Percentiles rank a stretch among this genome's conserved stretches.
phyloP scores from a whole-genome alignment of 2,888 invertebrate genomes.

The Brachylomia viminalis region DNA sequence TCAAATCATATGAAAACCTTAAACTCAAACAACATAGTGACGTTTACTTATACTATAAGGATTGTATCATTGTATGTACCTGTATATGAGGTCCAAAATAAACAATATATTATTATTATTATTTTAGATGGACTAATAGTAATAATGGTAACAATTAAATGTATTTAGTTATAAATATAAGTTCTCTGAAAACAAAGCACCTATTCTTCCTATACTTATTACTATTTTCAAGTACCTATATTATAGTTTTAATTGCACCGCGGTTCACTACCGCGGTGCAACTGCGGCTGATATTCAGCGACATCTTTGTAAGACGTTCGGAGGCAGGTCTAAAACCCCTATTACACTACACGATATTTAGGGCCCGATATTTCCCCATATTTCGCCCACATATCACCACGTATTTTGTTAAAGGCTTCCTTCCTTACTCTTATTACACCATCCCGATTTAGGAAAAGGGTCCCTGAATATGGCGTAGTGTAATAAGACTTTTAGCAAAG shows the following conservation, averaged over 20 bases:
- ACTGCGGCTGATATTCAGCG: neutral
- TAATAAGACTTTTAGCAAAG: neutral
- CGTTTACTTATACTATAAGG: neutral
- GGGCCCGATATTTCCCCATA: neutral
- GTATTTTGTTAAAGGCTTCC: neutral
- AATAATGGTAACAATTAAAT: constrained; percentile 32
- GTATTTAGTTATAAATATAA: constrained; percentile 13
- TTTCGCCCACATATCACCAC: too few species aligned
- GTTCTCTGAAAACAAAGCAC: constrained; percentile 12
- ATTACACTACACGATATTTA: neutral
- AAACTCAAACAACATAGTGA: neutral
- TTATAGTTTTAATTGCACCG: neutral
- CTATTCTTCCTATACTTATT: neutral
- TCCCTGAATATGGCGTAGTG: neutral
- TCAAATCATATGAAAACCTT: neutral
- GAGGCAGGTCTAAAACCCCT: neutral
- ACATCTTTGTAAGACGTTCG: neutral
- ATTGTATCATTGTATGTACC: neutral
- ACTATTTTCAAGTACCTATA: neutral
- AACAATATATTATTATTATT: constrained; percentile 2
- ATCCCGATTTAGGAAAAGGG: neutral
- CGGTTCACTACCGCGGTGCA: too few species aligned
- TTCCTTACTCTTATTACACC: neutral
- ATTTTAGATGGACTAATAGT: constrained; percentile 3
- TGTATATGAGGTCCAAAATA: neutral